Conservation (phyloP, 1,140 invertebrate species). For the Polypedilum pembai region DNA sequence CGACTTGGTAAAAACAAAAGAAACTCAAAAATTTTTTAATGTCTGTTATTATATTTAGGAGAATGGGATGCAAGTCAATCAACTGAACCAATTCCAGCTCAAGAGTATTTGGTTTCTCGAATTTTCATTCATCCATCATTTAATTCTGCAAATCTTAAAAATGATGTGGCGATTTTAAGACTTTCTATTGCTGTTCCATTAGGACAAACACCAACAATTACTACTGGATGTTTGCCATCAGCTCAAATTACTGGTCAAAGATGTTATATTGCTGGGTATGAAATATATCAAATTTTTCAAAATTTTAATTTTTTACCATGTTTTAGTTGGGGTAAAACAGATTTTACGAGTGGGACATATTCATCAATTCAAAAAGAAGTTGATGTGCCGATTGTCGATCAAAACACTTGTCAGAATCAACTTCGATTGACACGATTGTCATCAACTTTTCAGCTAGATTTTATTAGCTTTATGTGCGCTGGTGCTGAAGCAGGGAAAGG, state of each 20-base stretch:
- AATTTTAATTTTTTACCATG: constrained; percentile 45
- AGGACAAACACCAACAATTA: constrained; percentile 55
- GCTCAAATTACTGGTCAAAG: constrained; percentile 51
- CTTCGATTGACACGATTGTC: constrained; percentile 59
- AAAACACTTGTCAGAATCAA: constrained; percentile 53
- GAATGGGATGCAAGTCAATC: constrained; percentile 59
- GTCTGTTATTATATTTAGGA: constrained; percentile 43
- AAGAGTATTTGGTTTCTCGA: constrained; percentile 49
- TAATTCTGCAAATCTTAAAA: constrained; percentile 56
- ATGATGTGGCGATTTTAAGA: constrained; percentile 61
- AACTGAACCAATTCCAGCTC: constrained; percentile 52
- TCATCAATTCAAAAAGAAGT: constrained; percentile 61
- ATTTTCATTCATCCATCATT: constrained; percentile 59
- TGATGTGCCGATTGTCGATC: constrained; percentile 59
- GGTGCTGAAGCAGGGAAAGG: constrained; percentile 63
- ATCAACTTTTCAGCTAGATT: constrained; percentile 51
- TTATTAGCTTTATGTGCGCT: constrained; percentile 64
- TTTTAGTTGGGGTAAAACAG: constrained; percentile 74
- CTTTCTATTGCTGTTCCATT: constrained; percentile 60
- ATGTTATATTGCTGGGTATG: constrained; percentile 44
- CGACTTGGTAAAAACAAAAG: too few relatives aligned
- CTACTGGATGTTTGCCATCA: constrained; percentile 60
- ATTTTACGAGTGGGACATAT: constrained; percentile 57
- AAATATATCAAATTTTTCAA: background rate
- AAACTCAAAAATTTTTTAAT: too few relatives aligned